Evolutionary conservation across 2,888 invertebrate genomes (phyloP).

Genomic region (Lymantria dispar): DNA sequence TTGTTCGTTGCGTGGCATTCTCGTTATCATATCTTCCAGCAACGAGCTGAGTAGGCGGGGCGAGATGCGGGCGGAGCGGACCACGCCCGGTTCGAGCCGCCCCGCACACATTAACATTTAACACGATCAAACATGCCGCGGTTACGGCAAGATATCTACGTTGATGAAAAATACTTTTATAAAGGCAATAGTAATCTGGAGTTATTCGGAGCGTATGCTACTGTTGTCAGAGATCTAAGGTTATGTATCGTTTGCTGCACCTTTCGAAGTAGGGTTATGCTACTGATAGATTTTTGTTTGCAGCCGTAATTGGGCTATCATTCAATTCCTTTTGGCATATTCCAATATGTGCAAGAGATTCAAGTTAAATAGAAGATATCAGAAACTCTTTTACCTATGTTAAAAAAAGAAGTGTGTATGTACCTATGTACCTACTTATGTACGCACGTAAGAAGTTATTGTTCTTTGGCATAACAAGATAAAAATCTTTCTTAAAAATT

Average conservation of each 20-base stretch:
- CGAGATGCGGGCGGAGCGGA: slow-evolving; percentile 28
- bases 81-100: slow-evolving; percentile 33
- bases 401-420: no score
- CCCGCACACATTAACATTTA: slow-evolving; percentile 83
- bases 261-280: slow-evolving; percentile 82
- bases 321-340: no score
- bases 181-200: slow-evolving; percentile 91
- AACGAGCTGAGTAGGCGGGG: slow-evolving; percentile 26
- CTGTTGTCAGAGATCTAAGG: slow-evolving; percentile 78
- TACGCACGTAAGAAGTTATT: no score
- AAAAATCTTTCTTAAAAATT: no score
- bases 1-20: slow-evolving; percentile 67
- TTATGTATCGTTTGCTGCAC: slow-evolving; percentile 89
- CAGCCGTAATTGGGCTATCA: slow-evolving; percentile 45
- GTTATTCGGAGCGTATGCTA: slow-evolving; percentile 97
- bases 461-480: no score
- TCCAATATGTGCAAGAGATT: no score
- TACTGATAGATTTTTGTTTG: slow-evolving; percentile 58
- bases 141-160: slow-evolving; percentile 95
- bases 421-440: no score
- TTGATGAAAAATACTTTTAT: slow-evolving; percentile 90
- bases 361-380: no score
- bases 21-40: slow-evolving; percentile 67
- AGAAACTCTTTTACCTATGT: no score
- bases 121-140: slow-evolving; percentile 90